Percentiles rank a stretch among this genome's conserved stretches.
Conservation (phyloP, 2,888 invertebrate genomes). For the Cactoblastis cactorum region DNA sequence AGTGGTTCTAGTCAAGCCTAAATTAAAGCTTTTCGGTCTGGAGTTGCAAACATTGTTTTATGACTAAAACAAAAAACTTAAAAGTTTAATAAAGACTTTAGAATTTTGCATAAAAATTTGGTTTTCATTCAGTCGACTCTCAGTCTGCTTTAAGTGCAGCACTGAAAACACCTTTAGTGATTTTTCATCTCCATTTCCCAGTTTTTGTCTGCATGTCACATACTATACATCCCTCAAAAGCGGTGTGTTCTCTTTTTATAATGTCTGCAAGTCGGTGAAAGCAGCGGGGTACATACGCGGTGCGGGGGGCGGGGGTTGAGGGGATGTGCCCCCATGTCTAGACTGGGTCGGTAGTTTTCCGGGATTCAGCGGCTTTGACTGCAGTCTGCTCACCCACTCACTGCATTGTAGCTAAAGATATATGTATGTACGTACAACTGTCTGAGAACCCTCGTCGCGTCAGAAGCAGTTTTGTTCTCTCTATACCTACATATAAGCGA, state of each 20-base stretch:
- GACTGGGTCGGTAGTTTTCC: constrained; percentile 81
- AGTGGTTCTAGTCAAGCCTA: too few species aligned
- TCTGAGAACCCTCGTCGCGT: constrained; percentile 72
- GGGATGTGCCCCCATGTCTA: constrained; percentile 78
- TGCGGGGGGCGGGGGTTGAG: constrained; percentile 37
- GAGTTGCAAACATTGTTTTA: too few species aligned
- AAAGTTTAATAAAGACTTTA: not conserved
- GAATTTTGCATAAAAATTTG: not conserved
- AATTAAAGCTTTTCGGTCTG: too few species aligned
- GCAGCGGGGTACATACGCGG: constrained; percentile 49
- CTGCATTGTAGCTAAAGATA: constrained; percentile 60
- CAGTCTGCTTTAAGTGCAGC: constrained; percentile 26
- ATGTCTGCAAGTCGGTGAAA: constrained; percentile 72
- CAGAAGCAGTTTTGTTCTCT: constrained; percentile 61
- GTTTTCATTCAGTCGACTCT: constrained; percentile 11
- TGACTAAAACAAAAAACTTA: not conserved
- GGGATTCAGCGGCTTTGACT: constrained; percentile 76
- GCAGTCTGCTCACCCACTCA: constrained; percentile 76
- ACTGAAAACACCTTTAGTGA: constrained; percentile 44
- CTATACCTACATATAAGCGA: constrained; percentile 38
- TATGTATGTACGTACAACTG: constrained; percentile 45
- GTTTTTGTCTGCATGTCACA: constrained; percentile 55
- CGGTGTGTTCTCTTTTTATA: constrained; percentile 65
- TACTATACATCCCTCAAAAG: constrained; percentile 62
- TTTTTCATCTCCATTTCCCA: constrained; percentile 51